phyloP scores from a whole-genome alignment of 2,888 invertebrate species.

The Perizoma affinitatum region DNA sequence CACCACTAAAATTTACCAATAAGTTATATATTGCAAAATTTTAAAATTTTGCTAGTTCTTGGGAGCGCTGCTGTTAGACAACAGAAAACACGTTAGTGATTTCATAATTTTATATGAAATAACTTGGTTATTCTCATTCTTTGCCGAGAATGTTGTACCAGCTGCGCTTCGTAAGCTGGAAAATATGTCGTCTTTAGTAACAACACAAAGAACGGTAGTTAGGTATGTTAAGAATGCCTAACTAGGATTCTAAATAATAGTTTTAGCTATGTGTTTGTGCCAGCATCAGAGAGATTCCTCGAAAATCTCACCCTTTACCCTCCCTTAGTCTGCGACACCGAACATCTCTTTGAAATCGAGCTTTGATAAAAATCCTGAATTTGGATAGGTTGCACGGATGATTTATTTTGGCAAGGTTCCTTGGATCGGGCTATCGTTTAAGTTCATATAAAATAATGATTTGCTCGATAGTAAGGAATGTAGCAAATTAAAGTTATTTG shows the following conservation, averaged over 20 bases:
- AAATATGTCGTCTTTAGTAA: background rate
- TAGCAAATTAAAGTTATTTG: background rate
- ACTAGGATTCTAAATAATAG: conserved; percentile 54
- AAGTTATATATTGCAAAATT: too few species aligned
- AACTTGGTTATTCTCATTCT: background rate
- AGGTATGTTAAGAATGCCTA: conserved; percentile 37
- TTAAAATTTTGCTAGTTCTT: too few species aligned
- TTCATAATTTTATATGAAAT: too few species aligned
- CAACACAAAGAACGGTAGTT: background rate
- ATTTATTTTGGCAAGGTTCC: conserved; percentile 13
- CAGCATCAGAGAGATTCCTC: conserved; percentile 61
- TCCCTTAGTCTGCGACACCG: conserved; percentile 45
- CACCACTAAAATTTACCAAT: too few species aligned
- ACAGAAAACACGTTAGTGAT: too few species aligned
- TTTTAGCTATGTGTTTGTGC: conserved; percentile 46
- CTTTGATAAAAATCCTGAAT: conserved; percentile 51
- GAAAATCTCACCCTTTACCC: conserved; percentile 52
- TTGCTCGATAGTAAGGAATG: background rate
- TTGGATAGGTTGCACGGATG: conserved; percentile 28
- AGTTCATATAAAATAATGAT: too few species aligned
- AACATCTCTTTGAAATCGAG: conserved; percentile 60
- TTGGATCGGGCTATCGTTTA: background rate
- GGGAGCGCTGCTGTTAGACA: too few species aligned
- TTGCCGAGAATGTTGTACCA: background rate
- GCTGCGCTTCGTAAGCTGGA: background rate